Evolutionary conservation across 2,888 invertebrate species (phyloP), one percentile per base, ranked within the genome.

Genomic region (Hirtodrosophila confusa): DNA sequence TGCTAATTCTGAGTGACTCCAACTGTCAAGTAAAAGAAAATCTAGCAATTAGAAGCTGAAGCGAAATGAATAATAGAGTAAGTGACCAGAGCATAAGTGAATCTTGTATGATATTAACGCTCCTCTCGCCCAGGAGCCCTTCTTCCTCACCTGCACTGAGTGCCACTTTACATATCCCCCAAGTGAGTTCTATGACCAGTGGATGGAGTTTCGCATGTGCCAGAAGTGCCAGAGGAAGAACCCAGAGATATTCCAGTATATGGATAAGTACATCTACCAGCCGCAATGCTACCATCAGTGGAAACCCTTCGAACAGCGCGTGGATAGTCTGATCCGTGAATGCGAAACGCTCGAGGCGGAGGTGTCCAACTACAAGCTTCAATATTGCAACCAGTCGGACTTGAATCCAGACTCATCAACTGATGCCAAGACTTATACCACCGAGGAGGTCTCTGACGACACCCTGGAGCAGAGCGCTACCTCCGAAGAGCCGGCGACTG

Each of bases 181-280:
- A 0, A 10, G 10, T 2, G 7, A 24, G 0, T 69, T 69, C 3
- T 10, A 12, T 0, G 53, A 49, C 4, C 69, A 69, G 33, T 7
- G 12, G 6, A 7, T 2, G 5, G 63, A 54, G 45, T 68, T 68
- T 24, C 63, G 69, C 40, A 63, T 69, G 69, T 69, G 69, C 31
- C 3, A 7, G 0, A 0, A 0, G 0, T 68, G 69, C 41, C 11
- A 29, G 12, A 4, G 2, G 1, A 41, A 31, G 2, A 63, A 69
- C 39, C 57, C 57, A 1, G 63, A 68, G 7, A 39, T 68, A 0
- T 12, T 7, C 2, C 3, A 29, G 0, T 69, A 57, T 24, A 6
- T 69, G 12, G 23, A 63, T 10, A 57, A 33, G 2, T 68, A 54
- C 8, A 0, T 57, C 0, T 68, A 63, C 39, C 7, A 37, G 5